These are phyloP conservation scores for Metellina segmentata DNA, from an alignment of 2,888 invertebrate species.

Conservation along the genomic window DNA sequence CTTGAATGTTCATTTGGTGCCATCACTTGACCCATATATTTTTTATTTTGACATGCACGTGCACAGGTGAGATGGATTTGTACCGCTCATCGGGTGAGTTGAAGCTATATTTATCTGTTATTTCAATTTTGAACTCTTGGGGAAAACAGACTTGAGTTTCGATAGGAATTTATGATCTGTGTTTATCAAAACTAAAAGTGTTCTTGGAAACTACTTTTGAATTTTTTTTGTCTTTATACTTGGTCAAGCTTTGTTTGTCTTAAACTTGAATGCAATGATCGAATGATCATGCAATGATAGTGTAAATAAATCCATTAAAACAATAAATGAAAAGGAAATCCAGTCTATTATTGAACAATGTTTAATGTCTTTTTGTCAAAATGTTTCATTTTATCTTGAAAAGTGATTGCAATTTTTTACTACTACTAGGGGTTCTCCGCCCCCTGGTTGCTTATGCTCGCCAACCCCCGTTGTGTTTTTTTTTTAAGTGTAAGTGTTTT, in stretches of 20 bases:
- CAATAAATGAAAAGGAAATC: no score
- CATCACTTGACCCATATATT: conserved; percentile 5
- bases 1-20: conserved; percentile 15
- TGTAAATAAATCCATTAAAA: no score
- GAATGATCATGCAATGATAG: not conserved
- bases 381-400: no score
- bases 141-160: not conserved
- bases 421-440: no score
- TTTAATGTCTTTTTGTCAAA: no score
- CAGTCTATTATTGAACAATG: no score
- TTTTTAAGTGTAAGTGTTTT: no score
- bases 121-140: not conserved
- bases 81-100: not conserved
- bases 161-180: not conserved
- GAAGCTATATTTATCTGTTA: not conserved
- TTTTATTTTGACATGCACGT: not conserved
- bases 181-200: not conserved
- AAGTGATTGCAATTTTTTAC: no score
- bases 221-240: not conserved
- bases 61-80: not conserved
- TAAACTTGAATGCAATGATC: not conserved
- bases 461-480: no score
- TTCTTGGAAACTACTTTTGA: not conserved
- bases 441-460: no score
- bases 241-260: not conserved